Evolutionary conservation across 2,797 vertebrate species (phyloP), one percentile per base, ranked within the genome.

Genomic region (Kryptolebias ocellatus): DNA sequence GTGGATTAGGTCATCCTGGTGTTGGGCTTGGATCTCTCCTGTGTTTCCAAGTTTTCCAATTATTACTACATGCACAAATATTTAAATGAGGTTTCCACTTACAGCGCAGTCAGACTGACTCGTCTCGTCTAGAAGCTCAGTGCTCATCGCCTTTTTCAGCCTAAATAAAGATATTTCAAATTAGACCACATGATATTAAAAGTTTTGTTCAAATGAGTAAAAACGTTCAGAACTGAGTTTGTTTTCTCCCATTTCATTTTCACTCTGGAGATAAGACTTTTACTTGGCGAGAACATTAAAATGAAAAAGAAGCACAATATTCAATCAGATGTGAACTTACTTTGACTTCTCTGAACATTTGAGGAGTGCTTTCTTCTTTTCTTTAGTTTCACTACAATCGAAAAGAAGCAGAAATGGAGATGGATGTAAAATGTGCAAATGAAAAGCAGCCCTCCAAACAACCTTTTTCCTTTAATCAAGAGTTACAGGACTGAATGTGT

Each of bases 361-460:
- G 2, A 91, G 90, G 60, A 92, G 47, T 5, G 85, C 70, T 79
- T 92, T 95, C 90, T 95, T 98, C 90, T 95, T 84, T 53, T 95
- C 95, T 89, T 95, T 97, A 75, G 90, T 85, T 67, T 95, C 94
- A 70, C 97, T 98, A 90, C 18, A 74, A 71, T 65, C 70, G 72
- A n/a, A 44, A 11, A 70, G 59, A 72, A 74, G 61, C 70, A 31
- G 58, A 9, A 50, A 16, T 56, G 10, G 74, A 9, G 52, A 76
- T 61, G 7, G 52, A 74, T 66, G 70, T 2, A 29, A 55, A 60
- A 52, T 45, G 31, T 37, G 20, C 15, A 60, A 72, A 70, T 63
- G 1, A 60, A 68, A 64, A 53, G 6, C 7, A 8, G 39, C 37
- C 53, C 17, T 5, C 34, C 56, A 28, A 81, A 68, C 6, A 73